Conservation (phyloP, 2,797 vertebrate genomes). For the Sylvia borin region DNA sequence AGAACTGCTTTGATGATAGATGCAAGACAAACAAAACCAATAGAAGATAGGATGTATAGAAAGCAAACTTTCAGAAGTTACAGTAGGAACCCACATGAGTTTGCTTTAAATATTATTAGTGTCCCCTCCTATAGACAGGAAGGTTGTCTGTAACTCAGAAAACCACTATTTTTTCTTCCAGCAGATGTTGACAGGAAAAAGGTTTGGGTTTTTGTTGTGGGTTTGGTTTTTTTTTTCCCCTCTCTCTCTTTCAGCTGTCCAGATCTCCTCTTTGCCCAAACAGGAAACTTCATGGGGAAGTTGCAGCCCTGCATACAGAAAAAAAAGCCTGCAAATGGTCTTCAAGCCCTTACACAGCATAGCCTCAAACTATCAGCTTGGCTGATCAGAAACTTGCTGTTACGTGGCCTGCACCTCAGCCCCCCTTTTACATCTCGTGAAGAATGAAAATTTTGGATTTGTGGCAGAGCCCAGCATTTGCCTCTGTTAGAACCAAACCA, state of each 20-base stretch:
- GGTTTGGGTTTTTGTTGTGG: not conserved
- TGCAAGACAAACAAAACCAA: not conserved
- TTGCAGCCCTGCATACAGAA: not conserved
- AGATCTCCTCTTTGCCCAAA: slow-evolving; percentile 20
- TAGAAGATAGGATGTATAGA: not conserved
- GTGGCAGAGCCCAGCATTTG: fast-evolving
- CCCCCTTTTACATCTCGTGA: not conserved
- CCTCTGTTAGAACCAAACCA: not conserved
- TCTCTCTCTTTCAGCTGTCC: not conserved
- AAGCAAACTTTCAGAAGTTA: not conserved
- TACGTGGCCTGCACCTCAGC: not conserved
- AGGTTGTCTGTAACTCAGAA: not conserved
- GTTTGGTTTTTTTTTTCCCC: not conserved
- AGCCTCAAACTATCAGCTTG: not conserved
- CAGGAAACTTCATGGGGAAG: slow-evolving; percentile 30
- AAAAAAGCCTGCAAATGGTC: not conserved
- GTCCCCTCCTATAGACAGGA: not conserved
- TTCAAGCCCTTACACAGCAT: not conserved
- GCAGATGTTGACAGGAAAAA: slow-evolving; percentile 32
- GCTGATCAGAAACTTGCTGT: not conserved
- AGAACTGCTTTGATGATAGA: not conserved
- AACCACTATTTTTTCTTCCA: not conserved
- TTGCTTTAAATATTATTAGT: not conserved
- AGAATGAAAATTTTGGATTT: not conserved
- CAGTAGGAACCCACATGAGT: not conserved